phyloP scores from a whole-genome alignment of 2,888 invertebrate species.

The Metellina segmentata region DNA sequence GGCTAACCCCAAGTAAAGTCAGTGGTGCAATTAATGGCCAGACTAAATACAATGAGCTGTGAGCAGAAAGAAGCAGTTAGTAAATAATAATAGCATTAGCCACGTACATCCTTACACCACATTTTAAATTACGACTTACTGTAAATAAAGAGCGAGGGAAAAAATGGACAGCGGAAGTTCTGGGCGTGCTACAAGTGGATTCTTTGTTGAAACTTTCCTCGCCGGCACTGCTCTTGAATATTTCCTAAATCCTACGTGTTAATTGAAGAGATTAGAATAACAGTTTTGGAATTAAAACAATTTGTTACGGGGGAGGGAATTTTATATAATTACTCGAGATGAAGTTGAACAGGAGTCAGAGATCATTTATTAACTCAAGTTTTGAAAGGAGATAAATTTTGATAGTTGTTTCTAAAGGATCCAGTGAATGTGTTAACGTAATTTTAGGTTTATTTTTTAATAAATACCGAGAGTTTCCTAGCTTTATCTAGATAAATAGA shows the following conservation, averaged over 20 bases:
- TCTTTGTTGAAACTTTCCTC: background rate
- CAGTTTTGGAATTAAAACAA: background rate
- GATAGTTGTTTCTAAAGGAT: no score
- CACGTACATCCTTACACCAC: slow-evolving; percentile 12
- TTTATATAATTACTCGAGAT: background rate
- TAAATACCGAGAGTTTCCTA: no score
- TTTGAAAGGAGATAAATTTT: no score
- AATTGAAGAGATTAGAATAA: background rate
- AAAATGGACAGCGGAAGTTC: background rate
- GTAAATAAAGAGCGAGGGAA: background rate
- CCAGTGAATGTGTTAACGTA: no score
- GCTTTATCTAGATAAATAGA: no score
- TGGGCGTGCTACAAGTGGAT: slow-evolving; percentile 1
- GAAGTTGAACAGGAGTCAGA: background rate
- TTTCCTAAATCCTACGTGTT: background rate
- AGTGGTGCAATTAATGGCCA: slow-evolving; percentile 50
- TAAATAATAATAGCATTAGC: slow-evolving; percentile 58
- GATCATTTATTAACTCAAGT: no score
- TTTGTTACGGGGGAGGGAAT: background rate
- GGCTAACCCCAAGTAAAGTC: slow-evolving; percentile 43
- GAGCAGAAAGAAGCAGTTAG: slow-evolving; percentile 46
- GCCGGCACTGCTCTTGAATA: background rate
- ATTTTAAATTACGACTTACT: slow-evolving; percentile 24
- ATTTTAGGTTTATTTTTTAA: no score
- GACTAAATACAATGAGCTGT: slow-evolving; percentile 56